Percentiles rank a stretch among this genome's conserved stretches.
phyloP scores from a whole-genome alignment of 2,797 vertebrate species.

The Sitta carolinensis region DNA sequence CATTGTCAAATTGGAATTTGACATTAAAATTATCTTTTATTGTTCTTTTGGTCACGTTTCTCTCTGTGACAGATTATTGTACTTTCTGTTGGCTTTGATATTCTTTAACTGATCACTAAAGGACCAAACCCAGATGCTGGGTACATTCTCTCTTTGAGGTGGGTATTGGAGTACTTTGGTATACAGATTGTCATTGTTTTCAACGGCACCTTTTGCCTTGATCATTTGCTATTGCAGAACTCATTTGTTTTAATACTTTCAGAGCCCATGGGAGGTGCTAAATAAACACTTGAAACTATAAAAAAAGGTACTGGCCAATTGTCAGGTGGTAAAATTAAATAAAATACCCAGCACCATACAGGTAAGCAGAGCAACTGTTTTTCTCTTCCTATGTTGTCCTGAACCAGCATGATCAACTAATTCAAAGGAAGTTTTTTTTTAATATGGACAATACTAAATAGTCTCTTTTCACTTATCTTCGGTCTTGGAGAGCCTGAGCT shows the following conservation, averaged over 20 bases:
- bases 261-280: neutral
- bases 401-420: neutral
- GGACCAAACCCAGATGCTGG: neutral
- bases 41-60: neutral
- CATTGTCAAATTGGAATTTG: neutral
- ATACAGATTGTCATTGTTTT: neutral
- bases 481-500: neutral
- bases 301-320: neutral
- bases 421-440: neutral
- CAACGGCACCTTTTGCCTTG: neutral
- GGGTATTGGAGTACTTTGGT: neutral
- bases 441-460: neutral
- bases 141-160: neutral
- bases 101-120: neutral
- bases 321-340: neutral
- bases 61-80: neutral
- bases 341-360: neutral
- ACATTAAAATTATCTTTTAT: neutral
- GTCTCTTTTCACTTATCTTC: neutral
- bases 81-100: neutral
- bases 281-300: neutral
- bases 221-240: neutral
- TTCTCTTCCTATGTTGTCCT: neutral
- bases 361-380: neutral
- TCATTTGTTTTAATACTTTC: neutral